Percentiles rank a stretch among this genome's conserved stretches.
phyloP scores from a whole-genome alignment of 2,797 vertebrate species.

The Artibeus jamaicensis region DNA sequence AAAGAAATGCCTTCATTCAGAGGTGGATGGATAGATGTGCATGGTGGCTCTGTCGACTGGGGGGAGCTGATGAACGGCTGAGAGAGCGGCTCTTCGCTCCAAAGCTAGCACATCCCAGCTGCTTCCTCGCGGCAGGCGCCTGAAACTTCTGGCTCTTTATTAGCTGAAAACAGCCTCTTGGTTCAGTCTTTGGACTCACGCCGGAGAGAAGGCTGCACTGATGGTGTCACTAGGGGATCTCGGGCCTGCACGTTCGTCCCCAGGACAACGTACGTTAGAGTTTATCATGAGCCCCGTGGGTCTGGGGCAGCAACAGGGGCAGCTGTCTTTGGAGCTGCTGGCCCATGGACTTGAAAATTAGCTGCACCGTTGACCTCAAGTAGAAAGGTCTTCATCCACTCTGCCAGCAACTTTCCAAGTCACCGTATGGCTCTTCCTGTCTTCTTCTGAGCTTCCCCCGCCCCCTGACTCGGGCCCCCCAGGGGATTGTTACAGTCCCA shows the following conservation, averaged over 20 bases:
- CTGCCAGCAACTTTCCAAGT: background rate
- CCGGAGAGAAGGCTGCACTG: background rate
- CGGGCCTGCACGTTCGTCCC: background rate
- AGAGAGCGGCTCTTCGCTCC: background rate
- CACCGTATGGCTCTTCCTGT: slow-evolving; percentile 41
- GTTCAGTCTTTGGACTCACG: background rate
- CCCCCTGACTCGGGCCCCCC: background rate
- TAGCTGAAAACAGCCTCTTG: background rate
- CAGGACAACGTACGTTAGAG: background rate
- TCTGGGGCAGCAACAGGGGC: background rate
- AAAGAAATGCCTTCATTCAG: background rate
- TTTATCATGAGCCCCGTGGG: background rate
- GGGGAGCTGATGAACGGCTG: background rate
- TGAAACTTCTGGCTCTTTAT: background rate
- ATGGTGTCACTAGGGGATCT: background rate
- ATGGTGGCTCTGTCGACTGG: background rate
- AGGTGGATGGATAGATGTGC: background rate
- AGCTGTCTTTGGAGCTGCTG: background rate
- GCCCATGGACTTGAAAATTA: background rate
- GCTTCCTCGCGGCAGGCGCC: background rate
- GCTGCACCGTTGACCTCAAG: background rate
- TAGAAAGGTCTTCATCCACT: background rate
- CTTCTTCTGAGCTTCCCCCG: background rate
- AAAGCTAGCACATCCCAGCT: background rate
- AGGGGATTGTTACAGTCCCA: background rate